Evolutionary conservation across 1,140 invertebrate genomes (phyloP).

Genomic region (Paracyclopina nana): DNA sequence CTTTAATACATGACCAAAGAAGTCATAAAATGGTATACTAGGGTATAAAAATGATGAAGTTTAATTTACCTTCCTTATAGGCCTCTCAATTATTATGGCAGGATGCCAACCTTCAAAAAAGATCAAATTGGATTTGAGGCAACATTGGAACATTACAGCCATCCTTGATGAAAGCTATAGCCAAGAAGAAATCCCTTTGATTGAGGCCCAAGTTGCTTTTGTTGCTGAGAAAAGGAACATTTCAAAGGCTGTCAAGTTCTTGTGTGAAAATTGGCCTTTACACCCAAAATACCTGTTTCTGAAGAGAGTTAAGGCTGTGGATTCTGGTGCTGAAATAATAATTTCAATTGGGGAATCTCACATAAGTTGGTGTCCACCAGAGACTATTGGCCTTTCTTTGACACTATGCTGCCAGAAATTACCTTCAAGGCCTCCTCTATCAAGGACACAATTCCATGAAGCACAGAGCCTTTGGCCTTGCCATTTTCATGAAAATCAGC

Average conservation of each 20-base stretch:
- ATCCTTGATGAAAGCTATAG: too few relatives aligned
- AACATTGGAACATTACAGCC: too few relatives aligned
- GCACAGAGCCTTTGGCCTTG: neutral
- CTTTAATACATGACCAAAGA: too few relatives aligned
- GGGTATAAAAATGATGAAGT: too few relatives aligned
- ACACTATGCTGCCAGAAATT: neutral
- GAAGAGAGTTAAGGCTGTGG: neutral
- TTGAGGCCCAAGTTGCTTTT: too few relatives aligned
- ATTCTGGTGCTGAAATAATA: too few relatives aligned
- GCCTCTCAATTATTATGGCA: too few relatives aligned
- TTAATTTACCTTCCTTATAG: too few relatives aligned
- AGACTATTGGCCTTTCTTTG: neutral
- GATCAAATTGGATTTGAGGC: too few relatives aligned
- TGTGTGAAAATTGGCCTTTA: neutral
- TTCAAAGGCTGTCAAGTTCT: neutral
- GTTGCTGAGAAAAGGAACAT: neutral
- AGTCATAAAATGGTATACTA: too few relatives aligned
- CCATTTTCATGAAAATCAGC: neutral
- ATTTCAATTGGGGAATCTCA: neutral
- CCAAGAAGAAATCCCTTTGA: too few relatives aligned
- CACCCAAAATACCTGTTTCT: neutral
- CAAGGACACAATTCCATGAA: neutral
- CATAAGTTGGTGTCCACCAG: neutral
- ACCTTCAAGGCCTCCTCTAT: neutral
- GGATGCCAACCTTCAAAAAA: too few relatives aligned